Conservation (phyloP, 2,113 vertebrate genomes). For the Oreochromis aureus region DNA sequence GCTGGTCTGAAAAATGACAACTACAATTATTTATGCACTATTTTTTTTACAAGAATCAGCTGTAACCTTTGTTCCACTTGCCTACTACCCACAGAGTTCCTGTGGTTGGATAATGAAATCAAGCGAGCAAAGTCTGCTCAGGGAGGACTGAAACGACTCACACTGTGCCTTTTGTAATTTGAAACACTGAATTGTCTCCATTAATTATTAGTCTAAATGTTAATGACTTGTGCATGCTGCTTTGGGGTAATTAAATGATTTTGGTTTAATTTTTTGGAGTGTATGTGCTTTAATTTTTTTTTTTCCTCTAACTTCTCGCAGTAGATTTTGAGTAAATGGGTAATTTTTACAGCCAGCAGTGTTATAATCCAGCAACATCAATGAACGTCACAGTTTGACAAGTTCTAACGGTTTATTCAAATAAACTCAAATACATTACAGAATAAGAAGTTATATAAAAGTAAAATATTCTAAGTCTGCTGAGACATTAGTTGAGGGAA, state of each 20-base stretch:
- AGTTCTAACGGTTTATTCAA: slow-evolving; percentile 51
- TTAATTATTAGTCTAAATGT: slow-evolving; percentile 14
- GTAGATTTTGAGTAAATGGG: background rate
- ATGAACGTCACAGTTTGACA: slow-evolving; percentile 15
- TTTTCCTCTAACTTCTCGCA: background rate
- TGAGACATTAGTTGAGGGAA: slow-evolving; percentile 20
- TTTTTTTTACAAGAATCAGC: background rate
- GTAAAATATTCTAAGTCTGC: slow-evolving; percentile 34
- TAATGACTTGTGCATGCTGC: background rate
- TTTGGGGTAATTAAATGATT: slow-evolving; percentile 14
- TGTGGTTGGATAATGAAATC: background rate
- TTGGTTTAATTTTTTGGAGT: background rate
- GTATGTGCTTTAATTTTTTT: background rate
- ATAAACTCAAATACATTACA: slow-evolving; percentile 53
- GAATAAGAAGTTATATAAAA: slow-evolving; percentile 59
- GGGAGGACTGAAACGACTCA: background rate
- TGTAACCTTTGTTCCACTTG: background rate
- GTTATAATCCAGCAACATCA: background rate
- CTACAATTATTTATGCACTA: background rate
- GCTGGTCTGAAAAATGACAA: background rate
- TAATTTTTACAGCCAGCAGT: background rate
- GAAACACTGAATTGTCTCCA: background rate
- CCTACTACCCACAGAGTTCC: background rate
- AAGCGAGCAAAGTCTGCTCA: background rate
- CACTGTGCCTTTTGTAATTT: slow-evolving; percentile 36